Base-by-base conservation (phyloP, 2,888 invertebrate species). In the Amphimallon solstitiale region DNA sequence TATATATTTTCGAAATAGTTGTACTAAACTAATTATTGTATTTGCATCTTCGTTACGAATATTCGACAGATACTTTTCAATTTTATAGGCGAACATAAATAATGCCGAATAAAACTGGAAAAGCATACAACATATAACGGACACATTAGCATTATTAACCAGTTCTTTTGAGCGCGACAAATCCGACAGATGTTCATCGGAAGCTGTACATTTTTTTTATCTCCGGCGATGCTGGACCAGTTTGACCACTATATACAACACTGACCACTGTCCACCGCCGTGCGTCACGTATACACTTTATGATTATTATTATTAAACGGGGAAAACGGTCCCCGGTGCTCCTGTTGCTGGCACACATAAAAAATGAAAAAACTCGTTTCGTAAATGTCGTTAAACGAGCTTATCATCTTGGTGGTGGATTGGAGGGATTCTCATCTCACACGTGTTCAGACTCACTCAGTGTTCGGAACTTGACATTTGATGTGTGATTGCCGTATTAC, bases 181-280 rank as follows among this genome's bases (percentile, higher is more conserved):
- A 75, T 70, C 72, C 70, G 74, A 74, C 80, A 79, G 79, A 79
- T 79, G 79, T 77, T 73, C 76, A 69, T 67, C 67, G 78, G 79
- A 80, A 76, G 78, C 79, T 78, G 80, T 69, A 63, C 63, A 69
- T 69, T 70, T 72, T 66, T 70, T 70, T 74, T 75, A 71, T 76
- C 70, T 71, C 63, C 67, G 64, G 69, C 49, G 69, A 69, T 70
- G 72, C 76, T 79, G 79, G 79, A 79, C 79, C 79, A 78, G 79
- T 79, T 74, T 72, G 63, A 67, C 67, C 67, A 15, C 43, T 29
- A n/a, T 35, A n/a, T 52, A 51, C 29, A 23, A 48, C 65, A 74
- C 75, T 80, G 80, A 78, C 79, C 80, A 79, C 74, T 78, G 78
- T 79, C 79, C 80, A 78, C 71, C 69, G 29, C 54, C 34, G 35